Evolutionary conservation across 2,113 vertebrate genomes (phyloP).

Genomic region (Myrmecophaga tridactyla): DNA sequence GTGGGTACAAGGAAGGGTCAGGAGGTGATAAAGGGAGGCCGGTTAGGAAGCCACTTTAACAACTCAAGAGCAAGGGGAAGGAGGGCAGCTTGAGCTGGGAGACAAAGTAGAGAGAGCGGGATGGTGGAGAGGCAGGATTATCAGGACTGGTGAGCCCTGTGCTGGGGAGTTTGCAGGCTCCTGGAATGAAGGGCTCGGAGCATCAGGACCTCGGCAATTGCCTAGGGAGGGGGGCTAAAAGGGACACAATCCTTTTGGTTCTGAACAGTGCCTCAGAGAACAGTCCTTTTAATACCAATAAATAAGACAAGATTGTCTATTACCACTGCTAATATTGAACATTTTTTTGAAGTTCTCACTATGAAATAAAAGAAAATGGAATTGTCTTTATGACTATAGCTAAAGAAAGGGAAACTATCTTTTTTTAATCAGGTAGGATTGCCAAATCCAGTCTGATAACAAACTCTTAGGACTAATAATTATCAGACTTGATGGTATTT

Average conservation of each 20-base stretch:
- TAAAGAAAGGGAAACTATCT: not conserved
- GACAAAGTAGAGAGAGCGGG: too few species aligned
- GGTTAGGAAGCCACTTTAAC: not conserved
- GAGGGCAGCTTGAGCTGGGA: not conserved
- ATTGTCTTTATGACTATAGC: not conserved
- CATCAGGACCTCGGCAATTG: not conserved
- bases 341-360: not conserved
- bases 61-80: not conserved
- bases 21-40: not conserved
- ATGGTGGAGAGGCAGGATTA: not conserved
- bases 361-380: not conserved
- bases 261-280: not conserved
- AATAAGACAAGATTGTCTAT: not conserved
- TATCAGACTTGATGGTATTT: too few species aligned
- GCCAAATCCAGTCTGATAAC: too few species aligned
- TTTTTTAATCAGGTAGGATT: not conserved
- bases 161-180: not conserved
- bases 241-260: not conserved
- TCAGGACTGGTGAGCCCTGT: not conserved
- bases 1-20: not conserved
- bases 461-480: too few species aligned
- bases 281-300: not conserved
- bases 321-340: not conserved
- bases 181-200: not conserved
- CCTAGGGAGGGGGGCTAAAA: not conserved